Evolutionary conservation across 2,797 vertebrate species (phyloP).

Genomic region (Aulostomus chinensis): DNA sequence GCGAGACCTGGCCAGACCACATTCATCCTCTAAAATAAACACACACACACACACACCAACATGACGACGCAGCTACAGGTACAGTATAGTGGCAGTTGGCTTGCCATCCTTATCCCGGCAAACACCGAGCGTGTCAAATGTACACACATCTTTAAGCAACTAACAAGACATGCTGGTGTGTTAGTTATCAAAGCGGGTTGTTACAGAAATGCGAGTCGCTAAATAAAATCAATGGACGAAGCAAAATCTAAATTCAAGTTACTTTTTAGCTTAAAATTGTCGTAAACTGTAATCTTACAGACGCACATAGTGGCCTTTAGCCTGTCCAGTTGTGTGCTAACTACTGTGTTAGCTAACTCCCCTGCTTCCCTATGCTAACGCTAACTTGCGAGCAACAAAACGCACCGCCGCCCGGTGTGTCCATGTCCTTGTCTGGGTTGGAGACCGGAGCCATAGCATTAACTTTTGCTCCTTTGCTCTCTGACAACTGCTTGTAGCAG

Average conservation of each 20-base stretch:
- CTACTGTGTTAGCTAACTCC: slow-evolving; percentile 30
- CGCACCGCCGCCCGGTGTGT: slow-evolving; percentile 69
- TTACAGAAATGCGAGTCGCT: too few species aligned
- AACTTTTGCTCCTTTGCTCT: not conserved
- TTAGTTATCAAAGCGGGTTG: too few species aligned
- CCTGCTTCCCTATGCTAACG: not conserved
- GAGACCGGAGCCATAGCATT: slow-evolving; percentile 77
- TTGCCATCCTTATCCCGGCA: not conserved
- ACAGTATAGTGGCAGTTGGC: not conserved
- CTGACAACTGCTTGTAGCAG: slow-evolving; percentile 9
- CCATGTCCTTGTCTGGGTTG: slow-evolving; percentile 75
- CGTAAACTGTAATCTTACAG: too few species aligned
- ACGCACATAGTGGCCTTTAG: not conserved
- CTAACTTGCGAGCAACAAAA: not conserved
- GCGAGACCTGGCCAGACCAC: slow-evolving; percentile 83
- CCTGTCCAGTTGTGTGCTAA: slow-evolving; percentile 12
- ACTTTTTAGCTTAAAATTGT: too few species aligned
- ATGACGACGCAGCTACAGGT: not conserved
- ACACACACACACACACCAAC: not conserved
- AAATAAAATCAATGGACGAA: too few species aligned
- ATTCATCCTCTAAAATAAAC: slow-evolving; percentile 37
- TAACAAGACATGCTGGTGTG: too few species aligned
- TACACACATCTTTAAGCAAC: too few species aligned
- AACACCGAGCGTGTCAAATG: too few species aligned
- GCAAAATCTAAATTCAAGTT: too few species aligned